Evolutionary conservation across 2,797 vertebrate species (phyloP).

Genomic region (Muscicapa striata): DNA sequence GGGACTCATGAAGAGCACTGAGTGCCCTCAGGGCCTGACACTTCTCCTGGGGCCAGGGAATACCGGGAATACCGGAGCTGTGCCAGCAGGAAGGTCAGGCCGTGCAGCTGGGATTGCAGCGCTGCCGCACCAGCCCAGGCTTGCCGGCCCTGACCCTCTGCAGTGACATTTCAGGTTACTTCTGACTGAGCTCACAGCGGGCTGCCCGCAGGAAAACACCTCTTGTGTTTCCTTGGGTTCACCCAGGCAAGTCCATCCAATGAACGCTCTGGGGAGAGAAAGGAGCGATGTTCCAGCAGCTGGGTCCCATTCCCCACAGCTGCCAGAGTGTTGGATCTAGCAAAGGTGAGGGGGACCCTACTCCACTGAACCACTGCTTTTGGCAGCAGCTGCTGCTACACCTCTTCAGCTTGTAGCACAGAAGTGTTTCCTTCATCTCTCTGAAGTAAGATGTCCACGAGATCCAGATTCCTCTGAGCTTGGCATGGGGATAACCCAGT

Average conservation of each 20-base stretch:
- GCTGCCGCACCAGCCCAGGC: not conserved
- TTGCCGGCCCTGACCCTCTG: not conserved
- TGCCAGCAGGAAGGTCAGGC: constrained; percentile 9
- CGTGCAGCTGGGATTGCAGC: not conserved
- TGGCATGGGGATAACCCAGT: not conserved
- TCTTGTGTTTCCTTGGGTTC: not conserved
- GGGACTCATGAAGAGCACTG: not conserved
- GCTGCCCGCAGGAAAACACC: not conserved
- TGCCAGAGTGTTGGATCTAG: not conserved
- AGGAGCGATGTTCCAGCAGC: not conserved
- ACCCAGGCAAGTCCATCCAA: not conserved
- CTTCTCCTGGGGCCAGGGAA: not conserved
- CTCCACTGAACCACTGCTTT: not conserved
- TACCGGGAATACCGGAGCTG: not conserved
- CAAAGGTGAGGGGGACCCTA: not conserved
- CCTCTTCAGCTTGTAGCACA: not conserved
- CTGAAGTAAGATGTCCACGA: not conserved
- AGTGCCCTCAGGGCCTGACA: not conserved
- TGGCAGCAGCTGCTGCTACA: not conserved
- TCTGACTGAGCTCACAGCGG: not conserved
- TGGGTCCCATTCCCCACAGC: not conserved
- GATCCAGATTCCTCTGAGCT: not conserved
- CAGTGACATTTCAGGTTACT: not conserved
- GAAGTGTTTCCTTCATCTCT: not conserved
- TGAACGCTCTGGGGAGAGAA: not conserved